Percentiles rank a stretch among this genome's conserved stretches.
These are phyloP conservation scores for Lapara coniferarum DNA, from an alignment of 2,888 invertebrate genomes.

Conservation along the genomic window DNA sequence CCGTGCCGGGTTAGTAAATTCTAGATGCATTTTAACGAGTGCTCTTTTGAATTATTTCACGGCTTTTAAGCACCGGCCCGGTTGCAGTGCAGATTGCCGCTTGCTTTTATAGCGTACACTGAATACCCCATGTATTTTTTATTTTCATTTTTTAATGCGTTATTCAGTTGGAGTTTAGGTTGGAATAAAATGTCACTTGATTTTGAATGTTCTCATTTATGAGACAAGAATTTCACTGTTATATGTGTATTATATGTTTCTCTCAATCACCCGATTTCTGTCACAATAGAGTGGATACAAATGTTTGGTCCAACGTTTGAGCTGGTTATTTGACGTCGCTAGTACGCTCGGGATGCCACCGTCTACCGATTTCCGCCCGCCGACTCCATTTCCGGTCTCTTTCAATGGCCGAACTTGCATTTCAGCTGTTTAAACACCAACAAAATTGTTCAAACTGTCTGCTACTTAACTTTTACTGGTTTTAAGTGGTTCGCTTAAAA, in stretches of 20 bases:
- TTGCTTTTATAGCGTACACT: constrained; percentile 59
- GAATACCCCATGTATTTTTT: constrained; percentile 34
- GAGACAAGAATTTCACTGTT: too few species aligned
- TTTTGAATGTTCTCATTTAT: background rate
- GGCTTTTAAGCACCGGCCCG: constrained; percentile 62
- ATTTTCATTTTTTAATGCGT: constrained; percentile 36
- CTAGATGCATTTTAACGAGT: constrained; percentile 74
- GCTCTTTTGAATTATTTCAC: constrained; percentile 78
- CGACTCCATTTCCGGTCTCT: constrained; percentile 35
- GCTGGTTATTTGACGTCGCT: constrained; percentile 24
- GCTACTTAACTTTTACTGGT: constrained; percentile 21
- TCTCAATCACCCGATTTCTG: background rate
- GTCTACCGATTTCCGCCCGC: constrained; percentile 34
- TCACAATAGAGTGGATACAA: constrained; percentile 22
- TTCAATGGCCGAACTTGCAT: constrained; percentile 26
- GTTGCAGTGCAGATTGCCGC: constrained; percentile 64
- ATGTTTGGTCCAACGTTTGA: constrained; percentile 30
- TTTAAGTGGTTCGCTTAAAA: background rate
- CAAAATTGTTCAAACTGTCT: constrained; percentile 20
- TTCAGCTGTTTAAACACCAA: constrained; percentile 25
- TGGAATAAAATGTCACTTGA: background rate
- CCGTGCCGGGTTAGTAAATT: constrained; percentile 67
- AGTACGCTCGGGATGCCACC: constrained; percentile 9
- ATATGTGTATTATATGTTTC: too few species aligned
- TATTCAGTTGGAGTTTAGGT: background rate